Evolutionary conservation across 2,888 invertebrate genomes (phyloP), one percentile per base, ranked within the genome.

Genomic region (Branchellion lobata): DNA sequence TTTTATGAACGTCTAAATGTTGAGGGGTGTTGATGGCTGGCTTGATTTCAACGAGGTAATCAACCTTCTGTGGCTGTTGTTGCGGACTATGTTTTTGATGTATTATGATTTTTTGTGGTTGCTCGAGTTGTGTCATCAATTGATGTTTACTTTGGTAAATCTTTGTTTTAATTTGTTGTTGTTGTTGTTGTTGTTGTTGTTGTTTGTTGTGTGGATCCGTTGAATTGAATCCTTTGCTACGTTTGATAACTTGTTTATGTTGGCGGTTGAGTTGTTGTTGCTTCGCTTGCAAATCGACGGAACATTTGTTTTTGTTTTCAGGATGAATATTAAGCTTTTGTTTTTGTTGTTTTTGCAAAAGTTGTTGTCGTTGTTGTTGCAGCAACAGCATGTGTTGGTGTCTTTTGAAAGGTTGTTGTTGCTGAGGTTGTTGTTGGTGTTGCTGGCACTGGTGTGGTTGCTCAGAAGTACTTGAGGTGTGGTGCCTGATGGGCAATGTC

Each of bases 331-430:
- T n/a, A 8, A 57, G 61, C 24, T 57, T 57, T 24, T 57, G 61
- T 57, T 57, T 57, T 57, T 57, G 61, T 24, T 57, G 61, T 5
- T 57, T 57, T 57, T 57, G 61, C 24, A 57, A n/a, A 18, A 57
- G 24, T 24, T 57, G 61, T 18, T 57, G 61, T 57, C 61, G 21
- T 57, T 57, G 21, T 57, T 57, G 61, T 57, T 57, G 61, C 3
- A 57, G 61, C 5, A 57, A n/a, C 8, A 57, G 24, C 61, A 57
- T 57, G 21, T 57, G 61, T 18, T 57, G 61, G 61, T 8, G 24
- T 8, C n/a, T 57, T 24, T 18, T 18, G 47, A 47, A 8, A 47
- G 18, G 18, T 47, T 47, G 47, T n/a, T 57, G 21, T 57, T 57
- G 61, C 21, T 57, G 21, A 18, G 61, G 61, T 24, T 57, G 61